Evolutionary conservation across 2,113 vertebrate genomes (phyloP), one percentile per base, ranked within the genome.

Genomic region (Bombycilla garrulus): DNA sequence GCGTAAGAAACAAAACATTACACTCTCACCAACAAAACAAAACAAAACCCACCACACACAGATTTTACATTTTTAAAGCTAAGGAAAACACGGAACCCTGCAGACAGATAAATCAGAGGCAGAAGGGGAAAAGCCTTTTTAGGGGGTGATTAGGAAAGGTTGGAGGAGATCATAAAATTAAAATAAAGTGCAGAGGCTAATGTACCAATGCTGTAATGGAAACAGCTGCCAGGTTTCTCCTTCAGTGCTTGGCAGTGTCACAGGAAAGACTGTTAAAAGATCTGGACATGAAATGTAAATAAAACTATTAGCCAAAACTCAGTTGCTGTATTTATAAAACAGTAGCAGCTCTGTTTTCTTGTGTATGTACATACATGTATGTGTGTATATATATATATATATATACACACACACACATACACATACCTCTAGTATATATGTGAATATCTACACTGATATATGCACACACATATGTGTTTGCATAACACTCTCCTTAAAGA

Each of bases 141-240:
- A 64, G 11, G 25, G 15, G 7, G 16, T 48, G 42, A 79, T 61
- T 45, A 94, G 20, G 56, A 65, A 80, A 77, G 69, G 67, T 31
- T 95, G 69, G 54, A 91, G 35, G 26, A 45, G 50, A 86, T 45
- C 72, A 78, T 42, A 69, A 67, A 56, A 81, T 50, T 60, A 74
- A 92, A 94, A 94, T 88, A 83, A 96, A 94, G 64, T 67, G 53
- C 69, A 88, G 51, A 85, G 86, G 85, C 76, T 94, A 89, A 93
- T 57, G 58, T 78, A 90, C 71, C 88, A 78, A 60, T 70, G 88
- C 78, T 94, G 94, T 95, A 95, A 96, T 69, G 92, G 93, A 94
- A 97, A 96, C 95, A 97, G 97, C 97, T 96, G 97, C 95, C 85
- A 48, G 92, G 67, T 96, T 96, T 96, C 95, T 90, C 58, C 90